Evolutionary conservation across 1,140 invertebrate genomes (phyloP).

Genomic region (Meloidogyne hapla): DNA sequence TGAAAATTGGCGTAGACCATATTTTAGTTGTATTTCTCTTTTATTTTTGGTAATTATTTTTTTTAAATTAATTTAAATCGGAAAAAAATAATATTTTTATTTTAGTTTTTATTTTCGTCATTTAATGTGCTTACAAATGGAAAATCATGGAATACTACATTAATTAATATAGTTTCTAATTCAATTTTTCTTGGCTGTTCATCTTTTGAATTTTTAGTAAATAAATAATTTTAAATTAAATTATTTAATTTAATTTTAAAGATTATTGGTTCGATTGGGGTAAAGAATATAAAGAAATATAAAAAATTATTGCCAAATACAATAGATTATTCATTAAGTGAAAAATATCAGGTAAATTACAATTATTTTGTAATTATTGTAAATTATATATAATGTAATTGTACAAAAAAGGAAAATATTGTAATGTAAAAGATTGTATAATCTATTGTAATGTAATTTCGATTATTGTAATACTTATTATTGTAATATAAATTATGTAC

Average conservation of each 20-base stretch:
- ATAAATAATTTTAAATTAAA: neutral
- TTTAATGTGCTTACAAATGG: neutral
- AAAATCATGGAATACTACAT: neutral
- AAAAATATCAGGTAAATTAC: neutral
- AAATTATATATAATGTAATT: too few species aligned
- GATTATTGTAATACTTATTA: too few species aligned
- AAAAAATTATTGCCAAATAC: neutral
- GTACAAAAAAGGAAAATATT: too few species aligned
- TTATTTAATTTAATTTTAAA: neutral
- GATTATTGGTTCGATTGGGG: neutral
- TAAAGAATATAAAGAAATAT: neutral
- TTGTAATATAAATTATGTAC: too few species aligned
- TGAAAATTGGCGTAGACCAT: neutral
- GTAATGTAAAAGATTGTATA: too few species aligned
- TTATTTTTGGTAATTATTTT: neutral
- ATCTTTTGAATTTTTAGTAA: neutral
- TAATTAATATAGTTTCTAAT: neutral
- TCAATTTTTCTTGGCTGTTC: neutral
- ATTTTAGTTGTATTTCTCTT: neutral
- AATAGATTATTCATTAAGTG: neutral
- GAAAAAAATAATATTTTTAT: too few species aligned
- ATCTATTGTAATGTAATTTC: too few species aligned
- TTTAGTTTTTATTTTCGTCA: neutral
- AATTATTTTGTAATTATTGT: too few species aligned
- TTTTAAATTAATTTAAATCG: neutral